Evolutionary conservation across 1,140 invertebrate species (phyloP).

Genomic region (Coenobita brevimanus): DNA sequence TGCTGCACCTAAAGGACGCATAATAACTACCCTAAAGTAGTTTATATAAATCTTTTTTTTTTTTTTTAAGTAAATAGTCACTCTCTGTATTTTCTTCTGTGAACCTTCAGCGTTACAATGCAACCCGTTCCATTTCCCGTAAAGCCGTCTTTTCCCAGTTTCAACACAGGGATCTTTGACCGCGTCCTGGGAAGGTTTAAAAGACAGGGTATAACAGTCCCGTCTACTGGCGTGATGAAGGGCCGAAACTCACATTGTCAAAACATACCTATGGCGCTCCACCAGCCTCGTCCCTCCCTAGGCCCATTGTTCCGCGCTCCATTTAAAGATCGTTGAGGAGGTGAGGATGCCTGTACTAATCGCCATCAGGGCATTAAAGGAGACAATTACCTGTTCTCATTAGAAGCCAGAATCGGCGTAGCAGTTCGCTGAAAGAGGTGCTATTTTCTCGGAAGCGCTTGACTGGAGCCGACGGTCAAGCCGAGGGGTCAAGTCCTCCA

Average conservation of each 20-base stretch:
- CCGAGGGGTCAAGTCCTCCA: conserved; percentile 30
- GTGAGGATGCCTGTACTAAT: conserved; percentile 62
- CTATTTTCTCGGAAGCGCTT: conserved; percentile 63
- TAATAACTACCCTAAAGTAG: too few species aligned
- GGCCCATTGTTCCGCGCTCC: neutral
- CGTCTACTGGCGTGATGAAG: neutral
- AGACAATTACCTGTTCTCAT: conserved; percentile 62
- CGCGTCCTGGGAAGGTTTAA: conserved; percentile 37
- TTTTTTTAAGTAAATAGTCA: neutral
- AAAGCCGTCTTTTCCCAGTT: conserved; percentile 40
- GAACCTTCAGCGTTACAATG: too few species aligned
- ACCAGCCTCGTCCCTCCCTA: neutral
- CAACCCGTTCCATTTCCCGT: neutral
- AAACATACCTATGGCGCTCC: neutral
- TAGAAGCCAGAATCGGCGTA: conserved; percentile 38
- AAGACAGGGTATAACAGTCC: neutral
- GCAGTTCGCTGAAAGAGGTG: conserved; percentile 51
- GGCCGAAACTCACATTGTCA: conserved; percentile 20
- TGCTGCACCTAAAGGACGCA: too few species aligned
- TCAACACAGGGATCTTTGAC: conserved; percentile 40
- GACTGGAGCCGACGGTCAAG: conserved; percentile 45
- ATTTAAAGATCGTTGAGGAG: conserved; percentile 58
- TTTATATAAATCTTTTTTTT: too few species aligned
- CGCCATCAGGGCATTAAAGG: conserved; percentile 60
- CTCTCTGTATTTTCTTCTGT: neutral